Evolutionary conservation across 1,140 invertebrate genomes (phyloP).

Genomic region (Oedothorax gibbosus): DNA sequence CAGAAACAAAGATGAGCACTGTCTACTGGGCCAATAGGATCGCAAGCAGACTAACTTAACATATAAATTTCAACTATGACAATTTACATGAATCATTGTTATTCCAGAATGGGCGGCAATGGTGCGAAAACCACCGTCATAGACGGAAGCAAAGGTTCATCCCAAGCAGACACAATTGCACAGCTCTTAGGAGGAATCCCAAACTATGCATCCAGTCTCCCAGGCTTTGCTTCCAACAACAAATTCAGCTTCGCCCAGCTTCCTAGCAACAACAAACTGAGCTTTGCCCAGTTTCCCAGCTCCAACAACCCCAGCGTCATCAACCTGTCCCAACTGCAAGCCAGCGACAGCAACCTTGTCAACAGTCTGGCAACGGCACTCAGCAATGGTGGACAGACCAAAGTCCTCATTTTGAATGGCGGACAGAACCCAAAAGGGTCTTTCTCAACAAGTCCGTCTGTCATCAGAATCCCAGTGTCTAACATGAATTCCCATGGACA

Average conservation of each 20-base stretch:
- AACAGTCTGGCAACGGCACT: slow-evolving; percentile 8
- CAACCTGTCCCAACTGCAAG: slow-evolving; percentile 19
- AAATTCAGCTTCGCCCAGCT: not conserved
- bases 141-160: slow-evolving; percentile 11
- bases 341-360: slow-evolving; percentile 1
- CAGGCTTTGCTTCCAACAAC: slow-evolving; percentile 4
- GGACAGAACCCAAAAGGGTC: not conserved
- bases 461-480: not conserved
- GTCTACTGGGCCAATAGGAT: no score
- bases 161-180: not conserved
- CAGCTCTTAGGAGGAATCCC: not conserved
- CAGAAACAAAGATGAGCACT: no score
- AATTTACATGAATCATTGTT: no score
- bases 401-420: slow-evolving; percentile 6
- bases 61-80: no score
- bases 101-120: not conserved
- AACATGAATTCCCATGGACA: not conserved
- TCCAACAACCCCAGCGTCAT: not conserved
- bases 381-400: not conserved
- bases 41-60: no score
- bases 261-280: not conserved
- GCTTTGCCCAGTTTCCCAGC: slow-evolving; percentile 4
- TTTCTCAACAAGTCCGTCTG: not conserved
- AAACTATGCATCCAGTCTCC: not conserved
- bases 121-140: slow-evolving; percentile 26